Percentiles rank a stretch among this genome's conserved stretches.
Conservation (phyloP, 2,797 vertebrate species). For the Crocidura indochinensis region DNA sequence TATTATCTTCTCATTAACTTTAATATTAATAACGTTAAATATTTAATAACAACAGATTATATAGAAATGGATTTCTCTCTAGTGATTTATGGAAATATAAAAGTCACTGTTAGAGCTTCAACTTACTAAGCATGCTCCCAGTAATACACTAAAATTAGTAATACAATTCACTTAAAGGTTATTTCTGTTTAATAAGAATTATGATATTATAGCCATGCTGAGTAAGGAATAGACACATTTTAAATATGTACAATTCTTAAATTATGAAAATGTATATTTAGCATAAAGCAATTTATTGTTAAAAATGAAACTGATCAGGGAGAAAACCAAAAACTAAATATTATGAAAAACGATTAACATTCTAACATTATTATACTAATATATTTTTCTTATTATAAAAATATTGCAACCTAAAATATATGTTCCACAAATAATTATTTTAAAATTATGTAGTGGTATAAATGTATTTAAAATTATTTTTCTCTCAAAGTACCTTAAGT, state of each 20-base stretch:
- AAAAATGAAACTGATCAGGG: conserved; percentile 44
- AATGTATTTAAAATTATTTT: conserved; percentile 52
- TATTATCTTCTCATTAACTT: conserved; percentile 61
- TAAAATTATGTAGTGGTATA: conserved; percentile 13
- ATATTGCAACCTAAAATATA: not conserved
- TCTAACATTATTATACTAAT: not conserved
- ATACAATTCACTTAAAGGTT: not conserved
- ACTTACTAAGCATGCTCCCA: not conserved
- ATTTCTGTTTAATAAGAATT: not conserved
- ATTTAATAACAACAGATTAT: conserved; percentile 67
- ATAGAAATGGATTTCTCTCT: not conserved
- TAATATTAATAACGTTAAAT: conserved; percentile 72
- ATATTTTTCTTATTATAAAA: conserved; percentile 22
- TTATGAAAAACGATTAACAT: conserved; percentile 3
- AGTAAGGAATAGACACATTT: not conserved
- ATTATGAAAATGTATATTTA: not conserved
- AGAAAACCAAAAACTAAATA: not conserved
- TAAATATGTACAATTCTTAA: not conserved
- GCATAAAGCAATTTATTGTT: conserved; percentile 57
- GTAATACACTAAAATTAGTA: conserved; percentile 10
- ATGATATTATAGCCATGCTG: conserved; percentile 2
- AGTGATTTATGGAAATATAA: conserved; percentile 19
- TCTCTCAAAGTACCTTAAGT: conserved; percentile 17
- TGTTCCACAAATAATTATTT: not conserved
- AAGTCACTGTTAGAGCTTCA: conserved; percentile 12